Evolutionary conservation across 2,888 invertebrate species (phyloP), one percentile per base, ranked within the genome.

Genomic region (Charanyca ferruginea): DNA sequence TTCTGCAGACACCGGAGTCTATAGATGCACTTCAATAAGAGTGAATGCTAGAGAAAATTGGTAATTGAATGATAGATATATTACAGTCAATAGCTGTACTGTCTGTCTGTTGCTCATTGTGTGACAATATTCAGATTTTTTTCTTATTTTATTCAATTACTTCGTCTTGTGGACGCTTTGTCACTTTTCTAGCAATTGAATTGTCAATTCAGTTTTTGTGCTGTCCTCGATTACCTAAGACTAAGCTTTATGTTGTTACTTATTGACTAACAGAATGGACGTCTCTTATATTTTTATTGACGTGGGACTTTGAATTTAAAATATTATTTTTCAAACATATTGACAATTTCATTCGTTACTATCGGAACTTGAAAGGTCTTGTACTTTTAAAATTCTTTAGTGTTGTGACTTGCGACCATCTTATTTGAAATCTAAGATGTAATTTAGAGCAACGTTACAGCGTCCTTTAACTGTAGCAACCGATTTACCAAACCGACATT

Each of bases 401-500:
- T 22, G 8, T 45, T 45, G 6, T 41, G 1, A 3, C 1, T 45
- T 45, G 6, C 32, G 1, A 3, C 1, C 9, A n/a, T 58, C 8
- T 28, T 20, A 18, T 42, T 57, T 20, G 6, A 18, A 13, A 22
- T 8, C 1, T 25, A 3, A 60, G 11, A 23, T 25, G 23, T 51
- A 70, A 73, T 52, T 54, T 54, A 45, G 28, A 68, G 23, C 32
- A 47, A 42, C 51, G 32, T 54, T 66, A 75, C 73, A 69, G 77
- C 73, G 52, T 81, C 70, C 80, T 84, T 73, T 64, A 68, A 66
- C 63, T 66, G 73, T 82, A 74, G 66, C 78, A 71, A 75, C 76
- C 57, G 72, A 73, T 75, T 78, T 73, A 68, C 67, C 69, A 68
- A 69, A 64, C 66, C 83, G 81, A 83, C 82, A 81, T 79, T 74